Evolutionary conservation across 2,888 invertebrate species (phyloP), one percentile per base, ranked within the genome.

Genomic region (Argyra leucocephala): DNA sequence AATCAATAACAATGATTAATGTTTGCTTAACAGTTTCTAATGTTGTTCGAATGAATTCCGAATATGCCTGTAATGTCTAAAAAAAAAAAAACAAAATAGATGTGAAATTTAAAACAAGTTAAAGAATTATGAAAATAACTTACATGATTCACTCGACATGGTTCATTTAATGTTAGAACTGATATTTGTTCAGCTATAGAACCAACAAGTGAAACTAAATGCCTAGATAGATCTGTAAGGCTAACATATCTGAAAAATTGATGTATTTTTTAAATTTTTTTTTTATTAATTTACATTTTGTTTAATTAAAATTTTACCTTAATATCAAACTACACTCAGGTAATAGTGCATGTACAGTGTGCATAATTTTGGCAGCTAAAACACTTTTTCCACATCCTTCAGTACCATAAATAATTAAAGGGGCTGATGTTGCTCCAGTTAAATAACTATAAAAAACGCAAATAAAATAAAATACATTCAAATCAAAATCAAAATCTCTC

Each of bases 381-480:
- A 90, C 89, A 4, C 90, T 91, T 79, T 93, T 93, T 1, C 93
- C 93, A 76, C 89, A 88, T 15, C 93, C 93, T n/a, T 86, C 84
- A 26, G 87, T 85, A 0, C 92, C 93, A 67, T 88, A 86, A 66
- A 93, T 79, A 18, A 91, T 85, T 66, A 93, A 78, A 0, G 91
- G 91, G 68, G 82, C 78, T 31, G 80, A 78, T 70, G 83, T 83
- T 67, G 84, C 84, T 15, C 86, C 83, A 18, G 81, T 82, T 68
- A 90, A 83, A 72, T 90, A 90, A 66, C 88, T 88, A 76, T 65
- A n/a, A n/a, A n/a, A n/a, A n/a, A n/a, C n/a, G n/a, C 77, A 77
- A 66, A 23, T 61, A 64, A 62, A 26, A 2, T 23, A 57, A 64
- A 22, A n/a, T 12, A 15, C n/a, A n/a, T n/a, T n/a, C n/a, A n/a